Percentiles rank a stretch among this genome's conserved stretches.
Evolutionary conservation across 2,797 vertebrate genomes (phyloP).

Genomic region (Astyanax mexicanus): DNA sequence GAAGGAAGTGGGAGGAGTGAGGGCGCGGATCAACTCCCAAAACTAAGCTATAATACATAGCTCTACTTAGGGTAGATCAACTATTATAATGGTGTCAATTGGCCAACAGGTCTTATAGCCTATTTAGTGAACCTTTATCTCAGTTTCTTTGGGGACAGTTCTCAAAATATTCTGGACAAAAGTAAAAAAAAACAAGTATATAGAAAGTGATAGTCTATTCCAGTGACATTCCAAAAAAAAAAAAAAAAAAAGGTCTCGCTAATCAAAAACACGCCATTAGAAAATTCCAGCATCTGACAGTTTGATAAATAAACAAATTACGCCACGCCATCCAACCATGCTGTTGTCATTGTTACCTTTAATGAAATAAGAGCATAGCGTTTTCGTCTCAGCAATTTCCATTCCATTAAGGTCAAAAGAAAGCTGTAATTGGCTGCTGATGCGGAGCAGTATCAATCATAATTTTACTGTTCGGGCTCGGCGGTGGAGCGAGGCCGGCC

Average conservation of each 20-base stretch:
- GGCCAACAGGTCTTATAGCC: too few relatives aligned
- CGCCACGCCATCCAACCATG: conserved; percentile 57
- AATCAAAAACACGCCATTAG: conserved; percentile 39
- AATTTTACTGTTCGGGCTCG: conserved; percentile 75
- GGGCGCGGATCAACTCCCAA: too few relatives aligned
- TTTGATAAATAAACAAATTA: conserved; percentile 79
- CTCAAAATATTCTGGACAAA: background rate
- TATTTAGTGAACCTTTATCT: background rate
- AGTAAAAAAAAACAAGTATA: conserved; percentile 16
- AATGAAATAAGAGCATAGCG: conserved; percentile 71
- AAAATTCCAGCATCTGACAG: conserved; percentile 66
- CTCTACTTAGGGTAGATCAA: too few relatives aligned
- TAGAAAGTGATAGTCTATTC: background rate
- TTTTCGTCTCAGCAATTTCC: conserved; percentile 65
- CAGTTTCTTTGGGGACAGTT: background rate
- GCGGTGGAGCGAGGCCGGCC: conserved; percentile 66
- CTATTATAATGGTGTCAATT: too few relatives aligned
- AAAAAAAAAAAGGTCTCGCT: background rate
- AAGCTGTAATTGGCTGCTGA: conserved; percentile 73
- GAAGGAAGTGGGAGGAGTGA: too few relatives aligned
- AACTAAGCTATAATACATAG: too few relatives aligned
- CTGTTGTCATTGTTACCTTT: conserved; percentile 71
- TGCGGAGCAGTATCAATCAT: conserved; percentile 77
- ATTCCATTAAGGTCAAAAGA: conserved; percentile 73
- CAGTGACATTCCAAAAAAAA: too few relatives aligned